Evolutionary conservation across 2,113 vertebrate species (phyloP), one percentile per base, ranked within the genome.

Genomic region (Pan paniscus): DNA sequence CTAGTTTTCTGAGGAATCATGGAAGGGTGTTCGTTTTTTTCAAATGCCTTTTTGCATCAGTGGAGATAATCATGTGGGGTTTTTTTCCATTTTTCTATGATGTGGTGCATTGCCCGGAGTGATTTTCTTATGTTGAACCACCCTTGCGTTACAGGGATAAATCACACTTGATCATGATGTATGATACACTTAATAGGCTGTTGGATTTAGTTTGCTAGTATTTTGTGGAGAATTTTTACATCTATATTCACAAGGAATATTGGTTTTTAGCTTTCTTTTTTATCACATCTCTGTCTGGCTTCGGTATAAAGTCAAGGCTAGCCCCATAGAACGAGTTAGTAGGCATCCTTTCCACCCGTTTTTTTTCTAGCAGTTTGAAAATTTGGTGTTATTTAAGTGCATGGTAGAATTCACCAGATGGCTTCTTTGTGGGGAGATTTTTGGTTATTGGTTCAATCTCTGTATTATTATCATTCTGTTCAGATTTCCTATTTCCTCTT

Each of bases 41-140:
- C 70, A 73, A 25, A 40, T 73, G 38, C 22, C 70, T 40, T 25
- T 73, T 73, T 40, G 38, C 20, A 25, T 73, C 38, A 73, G 9
- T 73, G 38, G 5, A 73, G 22, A 40, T 40, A 40, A 70, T 70
- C 68, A 20, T n/a, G 70, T 25, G 68, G 68, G n/a, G 20, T 3
- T 12, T 70, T n/a, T 4, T 6, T n/a, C 22, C 18, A 23, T 73
- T 73, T 73, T 73, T 73, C 70, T 40, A 73, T 73, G 40, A 73
- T 73, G 5, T 73, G 70, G 5, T 73, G 70, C 22, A 40, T 73
- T 73, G 70, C 40, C 5, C 40, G 70, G 10, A 73, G 40, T 40
- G 4, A 88, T 88, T 96, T 55, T 95, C 67, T 92, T 82, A 30
- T 87, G 76, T 81, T 89, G 88, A 92, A 73, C 46, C 9, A 57